Base-by-base conservation (phyloP, 2,113 vertebrate species). In the Diadophis punctatus region DNA sequence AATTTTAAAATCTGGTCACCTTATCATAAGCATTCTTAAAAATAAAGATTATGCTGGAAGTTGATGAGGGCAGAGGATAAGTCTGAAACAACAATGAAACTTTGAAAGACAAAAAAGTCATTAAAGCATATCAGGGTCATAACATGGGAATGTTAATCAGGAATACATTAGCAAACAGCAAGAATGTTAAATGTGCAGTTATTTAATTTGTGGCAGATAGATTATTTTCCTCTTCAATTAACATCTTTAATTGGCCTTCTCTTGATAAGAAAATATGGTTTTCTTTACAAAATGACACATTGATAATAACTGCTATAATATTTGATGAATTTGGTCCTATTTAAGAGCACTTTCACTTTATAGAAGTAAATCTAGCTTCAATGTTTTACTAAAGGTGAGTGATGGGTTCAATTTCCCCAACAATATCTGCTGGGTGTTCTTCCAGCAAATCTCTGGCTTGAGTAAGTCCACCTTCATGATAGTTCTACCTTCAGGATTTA, bases 71-170 rank as follows among this genome's bases (percentile, higher is more conserved):
- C 10, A 58, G 39, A 39, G 7, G 25, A 14, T 56, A 43, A n/a
- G 43, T n/a, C 27, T 63, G 1, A 12, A 43, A 12, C 56, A 89
- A 63, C 22, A 63, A 95, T 88, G 52, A 88, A 88, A 91, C 8
- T 51, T 95, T 95, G 91, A 18, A 86, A 94, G 93, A 85, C 60
- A 90, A 90, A 89, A 60, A 91, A 94, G 89, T 20, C 34, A 86
- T 91, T 90, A 95, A 96, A 92, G 95, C 93, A 93, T 90, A 96
- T 95, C 92, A 95, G 91, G 93, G n/a, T n/a, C n/a, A n/a, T n/a
- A n/a, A 49, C 90, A 92, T 90, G 93, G 93, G 95, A 96, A 74
- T 94, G 95, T 97, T 95, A 93, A 97, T 96, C 95, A 95, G 93
- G 91, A 94, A 90, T 93, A 93, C 96, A 92, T 96, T 94, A 96